A percentile compares a stretch with the other conserved stretches of the same genome.
Conservation (phyloP, 2,888 invertebrate genomes). For the Orthonevra nobilis region DNA sequence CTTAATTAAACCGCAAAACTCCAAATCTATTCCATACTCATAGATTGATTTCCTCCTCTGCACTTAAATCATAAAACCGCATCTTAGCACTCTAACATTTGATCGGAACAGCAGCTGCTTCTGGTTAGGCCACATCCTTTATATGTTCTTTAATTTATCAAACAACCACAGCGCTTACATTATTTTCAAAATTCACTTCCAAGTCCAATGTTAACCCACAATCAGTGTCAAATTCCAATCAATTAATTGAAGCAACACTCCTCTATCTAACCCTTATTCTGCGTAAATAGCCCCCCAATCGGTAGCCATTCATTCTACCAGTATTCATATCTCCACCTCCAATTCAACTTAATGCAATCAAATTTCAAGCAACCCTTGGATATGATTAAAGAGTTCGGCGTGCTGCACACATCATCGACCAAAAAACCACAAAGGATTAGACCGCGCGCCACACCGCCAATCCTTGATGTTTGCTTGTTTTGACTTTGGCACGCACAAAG, state of each 20-base stretch:
- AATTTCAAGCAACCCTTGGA: conserved; percentile 56
- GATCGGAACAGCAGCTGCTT: too few species aligned
- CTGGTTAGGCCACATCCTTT: too few species aligned
- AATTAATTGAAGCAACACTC: conserved; percentile 28
- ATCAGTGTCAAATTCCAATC: too few species aligned
- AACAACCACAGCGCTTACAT: too few species aligned
- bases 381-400: conserved; percentile 60
- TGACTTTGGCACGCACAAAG: conserved; percentile 53
- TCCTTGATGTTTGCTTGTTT: conserved; percentile 67
- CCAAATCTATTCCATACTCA: too few species aligned
- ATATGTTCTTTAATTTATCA: too few species aligned
- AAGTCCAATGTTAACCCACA: too few species aligned
- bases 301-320: conserved; percentile 54
- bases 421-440: conserved; percentile 45
- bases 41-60: too few species aligned
- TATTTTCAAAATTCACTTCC: too few species aligned
- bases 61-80: too few species aligned
- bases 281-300: conserved; percentile 34
- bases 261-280: conserved; percentile 18
- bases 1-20: too few species aligned
- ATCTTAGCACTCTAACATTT: too few species aligned
- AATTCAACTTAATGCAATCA: conserved; percentile 58
- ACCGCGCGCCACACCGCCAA: conserved; percentile 44
- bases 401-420: conserved; percentile 30
- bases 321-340: conserved; percentile 43